Base-by-base conservation (phyloP, 2,113 vertebrate genomes). In the Chroicocephalus ridibundus region DNA sequence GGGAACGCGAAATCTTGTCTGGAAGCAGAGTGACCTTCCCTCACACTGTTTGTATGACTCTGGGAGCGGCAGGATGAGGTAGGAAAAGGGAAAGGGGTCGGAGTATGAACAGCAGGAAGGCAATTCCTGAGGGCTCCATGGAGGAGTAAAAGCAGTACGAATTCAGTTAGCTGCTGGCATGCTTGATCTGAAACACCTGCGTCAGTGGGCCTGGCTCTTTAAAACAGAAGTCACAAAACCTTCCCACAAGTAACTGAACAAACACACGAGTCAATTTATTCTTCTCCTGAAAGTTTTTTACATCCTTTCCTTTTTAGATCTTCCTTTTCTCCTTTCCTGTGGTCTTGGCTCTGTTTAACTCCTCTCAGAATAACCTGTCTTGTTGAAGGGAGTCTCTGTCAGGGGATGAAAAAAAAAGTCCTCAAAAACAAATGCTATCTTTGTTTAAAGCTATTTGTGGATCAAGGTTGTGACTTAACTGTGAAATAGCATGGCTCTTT, bases 391-490 rank as follows among this genome's bases (percentile, higher is more conserved):
- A 88, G 77, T 65, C 32, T 90, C 69, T 93, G 47, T 69, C 42
- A 13, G 54, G 47, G 21, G 2, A 19, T 3, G 40, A 44, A 52
- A 38, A 47, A 70, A 58, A 49, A 40, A 27, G 52, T 74, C 12
- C 75, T 83, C 69, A 19, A 15, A 95, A 92, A 83, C 92, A 96
- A 97, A 74, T 0, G 4, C 51, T 81, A 5, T 47, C 93, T 82
- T 96, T 96, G 91, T 96, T 94, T 93, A 58, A 85, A 93, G 36
- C 47, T 94, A 19, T 93, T 94, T 94, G 93, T 51, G 78, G 47
- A 47, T 89, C 91, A 77, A 85, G 88, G 86, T 94, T 95, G 92
- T 87, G 94, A 62, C 49, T 96, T 89, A 52, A 46, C 71, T 65
- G 44, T 89, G 88, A 64, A 94, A 49, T 34, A 65, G 75, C 27